These are phyloP conservation scores for Atta colombica DNA, from an alignment of 1,140 invertebrate species.

Conservation along the genomic window DNA sequence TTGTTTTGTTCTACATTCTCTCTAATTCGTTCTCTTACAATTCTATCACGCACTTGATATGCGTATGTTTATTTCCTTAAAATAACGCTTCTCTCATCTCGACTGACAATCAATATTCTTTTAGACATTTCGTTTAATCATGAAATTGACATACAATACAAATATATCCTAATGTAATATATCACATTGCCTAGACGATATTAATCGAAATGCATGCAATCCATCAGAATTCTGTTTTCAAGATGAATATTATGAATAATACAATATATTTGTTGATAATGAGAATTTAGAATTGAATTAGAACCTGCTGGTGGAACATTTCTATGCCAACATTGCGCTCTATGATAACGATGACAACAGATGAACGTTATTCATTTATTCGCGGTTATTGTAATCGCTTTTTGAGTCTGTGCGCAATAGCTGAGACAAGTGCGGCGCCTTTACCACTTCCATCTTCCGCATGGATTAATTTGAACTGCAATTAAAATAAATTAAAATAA, in stretches of 20 bases:
- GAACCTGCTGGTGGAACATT: not conserved
- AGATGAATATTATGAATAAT: not conserved
- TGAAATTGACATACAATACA: not conserved
- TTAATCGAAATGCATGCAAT: not conserved
- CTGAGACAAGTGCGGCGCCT: slow-evolving; percentile 91
- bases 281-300: slow-evolving; percentile 6
- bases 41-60: slow-evolving; percentile 16
- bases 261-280: slow-evolving; percentile 12
- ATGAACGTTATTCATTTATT: not conserved
- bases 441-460: slow-evolving; percentile 94
- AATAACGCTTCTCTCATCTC: not conserved
- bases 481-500: slow-evolving; percentile 7
- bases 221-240: not conserved
- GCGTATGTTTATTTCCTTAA: slow-evolving; percentile 13
- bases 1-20: not conserved
- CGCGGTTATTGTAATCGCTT: slow-evolving; percentile 73
- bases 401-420: slow-evolving; percentile 88
- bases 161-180: not conserved
- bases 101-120: not conserved
- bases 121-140: not conserved
- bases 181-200: not conserved
- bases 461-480: slow-evolving; percentile 90
- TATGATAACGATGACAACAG: not conserved
- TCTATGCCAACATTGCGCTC: slow-evolving; percentile 19
- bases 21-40: slow-evolving; percentile 39